A percentile compares a stretch with the other conserved stretches of the same genome.
phyloP scores from a whole-genome alignment of 2,797 vertebrate species.

The Syngnathus rostellatus region DNA sequence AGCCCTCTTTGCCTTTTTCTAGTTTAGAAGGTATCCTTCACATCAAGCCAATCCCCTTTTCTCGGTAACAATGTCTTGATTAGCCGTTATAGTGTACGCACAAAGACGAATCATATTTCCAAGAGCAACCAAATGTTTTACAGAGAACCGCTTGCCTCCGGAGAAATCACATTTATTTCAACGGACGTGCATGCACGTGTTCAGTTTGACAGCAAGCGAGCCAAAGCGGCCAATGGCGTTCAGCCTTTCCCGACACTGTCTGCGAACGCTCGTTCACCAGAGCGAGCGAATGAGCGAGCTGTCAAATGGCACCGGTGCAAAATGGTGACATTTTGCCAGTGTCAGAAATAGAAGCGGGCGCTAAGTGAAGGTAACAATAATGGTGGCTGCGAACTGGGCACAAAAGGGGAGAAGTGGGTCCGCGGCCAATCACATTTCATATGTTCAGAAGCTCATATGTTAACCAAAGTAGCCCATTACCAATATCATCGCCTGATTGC shows the following conservation, averaged over 20 bases:
- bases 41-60: slow-evolving; percentile 40
- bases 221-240: neutral
- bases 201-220: neutral
- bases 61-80: slow-evolving; percentile 48
- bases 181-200: neutral
- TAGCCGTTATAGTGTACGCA: slow-evolving; percentile 26
- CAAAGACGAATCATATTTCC: slow-evolving; percentile 45
- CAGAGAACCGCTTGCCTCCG: slow-evolving; percentile 30
- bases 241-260: neutral
- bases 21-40: slow-evolving; percentile 47
- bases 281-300: neutral
- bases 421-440: neutral
- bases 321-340: slow-evolving; percentile 3
- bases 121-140: slow-evolving; percentile 40
- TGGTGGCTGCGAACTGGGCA: neutral
- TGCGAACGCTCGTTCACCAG: neutral
- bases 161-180: slow-evolving; percentile 13
- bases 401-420: neutral
- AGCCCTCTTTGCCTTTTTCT: slow-evolving; percentile 37
- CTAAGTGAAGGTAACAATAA: neutral
- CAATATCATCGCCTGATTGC: slow-evolving; percentile 2
- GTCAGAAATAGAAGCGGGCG: neutral
- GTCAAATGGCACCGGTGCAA: slow-evolving; percentile 1
- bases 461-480: slow-evolving; percentile 7
- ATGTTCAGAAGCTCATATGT: neutral